These are phyloP conservation scores for Xenopus laevis DNA, from an alignment of 2,113 vertebrate genomes.

Conservation along the genomic window DNA sequence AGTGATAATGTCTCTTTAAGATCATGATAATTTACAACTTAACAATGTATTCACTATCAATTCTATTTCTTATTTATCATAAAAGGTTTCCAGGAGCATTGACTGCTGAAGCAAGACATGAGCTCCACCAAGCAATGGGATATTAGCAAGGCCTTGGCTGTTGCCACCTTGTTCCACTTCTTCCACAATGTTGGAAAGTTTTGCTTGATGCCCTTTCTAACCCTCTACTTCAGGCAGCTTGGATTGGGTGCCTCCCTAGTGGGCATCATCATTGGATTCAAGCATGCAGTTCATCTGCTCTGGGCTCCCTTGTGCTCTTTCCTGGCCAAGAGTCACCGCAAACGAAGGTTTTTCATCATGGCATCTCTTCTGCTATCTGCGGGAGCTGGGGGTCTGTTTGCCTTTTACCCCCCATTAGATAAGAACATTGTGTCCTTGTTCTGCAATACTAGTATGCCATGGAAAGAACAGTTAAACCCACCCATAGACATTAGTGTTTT, in stretches of 20 bases:
- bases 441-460: slow-evolving; percentile 58
- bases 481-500: not conserved
- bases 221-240: slow-evolving; percentile 77
- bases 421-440: not conserved
- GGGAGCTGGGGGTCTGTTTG: slow-evolving; percentile 61
- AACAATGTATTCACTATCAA: too few species aligned
- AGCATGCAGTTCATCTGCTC: slow-evolving; percentile 62
- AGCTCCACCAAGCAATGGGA: slow-evolving; percentile 76
- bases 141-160: slow-evolving; percentile 64
- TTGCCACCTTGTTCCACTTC: slow-evolving; percentile 72
- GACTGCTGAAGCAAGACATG: slow-evolving; percentile 55
- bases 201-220: slow-evolving; percentile 79
- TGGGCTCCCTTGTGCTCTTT: slow-evolving; percentile 68
- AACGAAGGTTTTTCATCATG: slow-evolving; percentile 63
- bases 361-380: slow-evolving; percentile 66
- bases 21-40: too few species aligned
- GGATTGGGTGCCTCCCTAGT: slow-evolving; percentile 72
- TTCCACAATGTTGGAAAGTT: slow-evolving; percentile 65
- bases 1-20: too few species aligned
- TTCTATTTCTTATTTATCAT: too few species aligned
- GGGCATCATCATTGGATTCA: slow-evolving; percentile 72
- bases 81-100: too few species aligned
- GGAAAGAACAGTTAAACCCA: not conserved
- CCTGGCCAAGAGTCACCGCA: slow-evolving; percentile 64
- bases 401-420: slow-evolving; percentile 60